Percentiles rank a stretch among this genome's conserved stretches.
Conservation (phyloP, 2,113 vertebrate species). For the Carettochelys insculpta region DNA sequence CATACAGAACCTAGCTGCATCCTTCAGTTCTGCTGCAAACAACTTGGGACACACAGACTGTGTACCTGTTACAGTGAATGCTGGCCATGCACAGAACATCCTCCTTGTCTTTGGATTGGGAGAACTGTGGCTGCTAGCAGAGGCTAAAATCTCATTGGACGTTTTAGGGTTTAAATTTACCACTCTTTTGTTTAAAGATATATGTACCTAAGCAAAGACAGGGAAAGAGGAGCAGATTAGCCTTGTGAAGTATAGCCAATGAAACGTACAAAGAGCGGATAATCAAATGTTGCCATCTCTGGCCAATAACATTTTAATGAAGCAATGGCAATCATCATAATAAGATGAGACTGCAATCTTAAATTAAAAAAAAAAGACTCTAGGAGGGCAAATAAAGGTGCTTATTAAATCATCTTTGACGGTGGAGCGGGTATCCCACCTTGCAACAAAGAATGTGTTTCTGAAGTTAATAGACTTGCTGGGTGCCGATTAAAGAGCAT, state of each 20-base stretch:
- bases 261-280: not conserved
- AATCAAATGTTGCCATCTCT: not conserved
- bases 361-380: not conserved
- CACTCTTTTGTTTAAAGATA: not conserved
- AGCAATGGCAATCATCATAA: not conserved
- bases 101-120: not conserved
- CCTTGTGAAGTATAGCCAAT: not conserved
- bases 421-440: not conserved
- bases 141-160: not conserved
- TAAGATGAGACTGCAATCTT: not conserved
- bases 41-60: not conserved
- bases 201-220: not conserved
- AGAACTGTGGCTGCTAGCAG: not conserved
- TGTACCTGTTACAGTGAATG: not conserved
- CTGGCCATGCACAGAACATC: not conserved
- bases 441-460: constrained; percentile 38
- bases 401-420: not conserved
- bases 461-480: constrained; percentile 1
- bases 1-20: not conserved
- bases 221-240: not conserved
- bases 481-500: constrained; percentile 7
- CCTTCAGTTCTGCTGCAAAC: not conserved
- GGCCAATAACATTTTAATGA: not conserved
- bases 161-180: not conserved
- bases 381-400: constrained; percentile 17